phyloP scores from a whole-genome alignment of 1,140 invertebrate species.

The Mizuhopecten yessoensis region DNA sequence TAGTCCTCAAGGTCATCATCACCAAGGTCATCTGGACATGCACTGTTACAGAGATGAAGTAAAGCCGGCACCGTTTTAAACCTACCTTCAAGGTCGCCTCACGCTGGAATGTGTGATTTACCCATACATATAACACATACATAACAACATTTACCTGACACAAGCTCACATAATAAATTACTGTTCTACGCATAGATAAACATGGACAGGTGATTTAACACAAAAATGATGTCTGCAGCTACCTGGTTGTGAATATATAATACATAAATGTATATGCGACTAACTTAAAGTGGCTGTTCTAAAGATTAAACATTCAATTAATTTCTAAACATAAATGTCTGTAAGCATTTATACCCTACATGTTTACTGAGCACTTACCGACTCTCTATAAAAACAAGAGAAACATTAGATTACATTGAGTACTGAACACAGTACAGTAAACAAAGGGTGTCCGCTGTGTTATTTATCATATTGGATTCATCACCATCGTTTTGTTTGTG shows the following conservation, averaged over 20 bases:
- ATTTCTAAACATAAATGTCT: neutral
- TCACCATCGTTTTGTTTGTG: no score
- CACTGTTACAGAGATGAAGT: constrained; percentile 18
- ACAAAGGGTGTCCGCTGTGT: no score
- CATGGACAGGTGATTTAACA: neutral
- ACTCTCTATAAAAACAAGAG: constrained; percentile 38
- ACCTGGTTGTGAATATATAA: neutral
- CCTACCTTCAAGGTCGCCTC: neutral
- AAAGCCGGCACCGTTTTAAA: neutral
- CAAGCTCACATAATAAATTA: neutral
- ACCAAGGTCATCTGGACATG: neutral
- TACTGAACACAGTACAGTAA: no score
- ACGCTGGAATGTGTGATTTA: neutral
- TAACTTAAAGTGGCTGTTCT: neutral
- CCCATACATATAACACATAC: neutral
- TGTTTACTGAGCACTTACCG: neutral
- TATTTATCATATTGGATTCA: no score
- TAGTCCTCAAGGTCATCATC: neutral
- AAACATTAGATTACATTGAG: neutral
- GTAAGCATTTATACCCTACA: constrained; percentile 12
- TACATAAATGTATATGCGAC: neutral
- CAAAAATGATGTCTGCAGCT: constrained; percentile 1
- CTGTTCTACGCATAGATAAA: neutral
- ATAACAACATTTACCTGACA: constrained; percentile 15
- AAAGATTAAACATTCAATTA: neutral